Evolutionary conservation across 2,113 vertebrate species (phyloP).

Genomic region (Noturus placidus): DNA sequence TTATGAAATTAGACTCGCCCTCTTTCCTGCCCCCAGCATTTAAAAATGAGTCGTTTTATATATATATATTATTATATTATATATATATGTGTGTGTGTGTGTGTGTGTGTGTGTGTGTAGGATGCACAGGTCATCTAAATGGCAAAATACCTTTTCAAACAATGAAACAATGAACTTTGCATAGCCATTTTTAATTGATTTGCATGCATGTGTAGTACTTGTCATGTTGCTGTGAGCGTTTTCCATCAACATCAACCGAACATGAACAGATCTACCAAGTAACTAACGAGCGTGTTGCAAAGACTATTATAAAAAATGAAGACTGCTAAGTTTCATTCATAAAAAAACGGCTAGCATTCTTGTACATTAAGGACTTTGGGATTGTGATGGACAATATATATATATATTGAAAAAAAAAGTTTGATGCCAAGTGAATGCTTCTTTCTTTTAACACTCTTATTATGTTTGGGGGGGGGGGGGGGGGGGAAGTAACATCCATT

Average conservation of each 20-base stretch:
- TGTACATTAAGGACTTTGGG: no score
- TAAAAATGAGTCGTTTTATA: neutral
- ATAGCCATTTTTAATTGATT: conserved; percentile 28
- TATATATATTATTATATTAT: no score
- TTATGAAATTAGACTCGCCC: conserved; percentile 11
- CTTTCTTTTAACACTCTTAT: neutral
- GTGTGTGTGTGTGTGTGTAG: no score
- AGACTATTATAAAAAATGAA: neutral
- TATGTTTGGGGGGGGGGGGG: no score
- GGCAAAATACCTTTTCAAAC: neutral
- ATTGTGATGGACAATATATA: neutral
- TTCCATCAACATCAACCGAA: neutral
- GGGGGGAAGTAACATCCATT: no score
- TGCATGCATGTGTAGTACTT: conserved; percentile 27
- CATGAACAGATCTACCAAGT: neutral
- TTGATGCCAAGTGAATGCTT: neutral
- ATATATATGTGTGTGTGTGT: no score
- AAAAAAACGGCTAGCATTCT: neutral
- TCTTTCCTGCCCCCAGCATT: neutral
- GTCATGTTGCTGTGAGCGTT: neutral
- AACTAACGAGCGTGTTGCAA: neutral
- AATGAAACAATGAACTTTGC: conserved; percentile 18
- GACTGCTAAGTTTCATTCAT: neutral
- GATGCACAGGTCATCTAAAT: conserved; percentile 1
- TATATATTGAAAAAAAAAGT: neutral